Evolutionary conservation across 92 coral and sea anemone genomes (phyloP).

Genomic region (Epizoanthus illoricatus): DNA sequence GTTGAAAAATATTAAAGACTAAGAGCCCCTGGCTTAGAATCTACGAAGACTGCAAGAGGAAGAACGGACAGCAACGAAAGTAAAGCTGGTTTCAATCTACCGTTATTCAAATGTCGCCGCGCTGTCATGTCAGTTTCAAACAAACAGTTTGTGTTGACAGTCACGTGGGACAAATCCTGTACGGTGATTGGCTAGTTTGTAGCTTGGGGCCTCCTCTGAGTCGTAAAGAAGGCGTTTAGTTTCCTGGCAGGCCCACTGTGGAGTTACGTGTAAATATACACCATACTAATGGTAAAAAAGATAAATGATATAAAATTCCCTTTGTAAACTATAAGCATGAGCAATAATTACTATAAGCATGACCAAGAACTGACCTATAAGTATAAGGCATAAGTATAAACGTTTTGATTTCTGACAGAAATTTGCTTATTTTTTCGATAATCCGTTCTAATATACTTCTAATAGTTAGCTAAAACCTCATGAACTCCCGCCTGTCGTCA

Average conservation of each 20-base stretch:
- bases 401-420: too few species aligned
- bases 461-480: too few species aligned
- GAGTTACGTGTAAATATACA: not conserved
- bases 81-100: not conserved
- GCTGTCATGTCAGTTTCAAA: constrained; percentile 48
- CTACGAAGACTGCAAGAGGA: constrained; percentile 27
- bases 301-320: too few species aligned
- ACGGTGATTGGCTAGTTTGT: constrained; percentile 68
- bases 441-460: too few species aligned
- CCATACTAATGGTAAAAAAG: too few species aligned
- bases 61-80: not conserved
- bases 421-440: too few species aligned
- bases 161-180: constrained; percentile 55
- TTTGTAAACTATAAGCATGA: too few species aligned
- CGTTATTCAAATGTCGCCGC: constrained; percentile 48
- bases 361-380: too few species aligned
- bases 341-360: too few species aligned
- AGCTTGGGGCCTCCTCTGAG: constrained; percentile 92
- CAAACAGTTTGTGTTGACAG: constrained; percentile 15
- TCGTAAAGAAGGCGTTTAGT: not conserved
- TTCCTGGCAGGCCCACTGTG: not conserved
- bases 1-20: not conserved
- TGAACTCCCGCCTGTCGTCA: too few species aligned
- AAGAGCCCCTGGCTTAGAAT: constrained; percentile 29
- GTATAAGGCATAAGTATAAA: too few species aligned